Conservation (phyloP, 1,140 invertebrate species). For the Magallana ariakensis region DNA sequence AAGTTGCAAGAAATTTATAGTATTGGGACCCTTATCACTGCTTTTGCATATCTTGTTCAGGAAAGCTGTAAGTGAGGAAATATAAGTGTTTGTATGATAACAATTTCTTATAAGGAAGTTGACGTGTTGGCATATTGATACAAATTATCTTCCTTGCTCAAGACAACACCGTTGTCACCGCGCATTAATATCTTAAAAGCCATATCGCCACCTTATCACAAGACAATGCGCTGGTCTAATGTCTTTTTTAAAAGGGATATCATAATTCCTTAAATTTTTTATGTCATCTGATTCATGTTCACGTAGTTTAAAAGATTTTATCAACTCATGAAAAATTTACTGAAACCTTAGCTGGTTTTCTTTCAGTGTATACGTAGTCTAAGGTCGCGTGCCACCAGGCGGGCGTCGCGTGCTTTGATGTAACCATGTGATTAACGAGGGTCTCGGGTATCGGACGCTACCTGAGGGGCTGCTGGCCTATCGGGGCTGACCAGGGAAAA, state of each 20-base stretch:
- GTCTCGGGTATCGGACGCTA: slow-evolving; percentile 28
- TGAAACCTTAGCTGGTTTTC: slow-evolving; percentile 11
- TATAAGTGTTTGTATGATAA: slow-evolving; percentile 37
- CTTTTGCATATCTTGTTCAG: slow-evolving; percentile 32
- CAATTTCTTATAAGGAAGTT: slow-evolving; percentile 37
- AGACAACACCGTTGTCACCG: neutral
- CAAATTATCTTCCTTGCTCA: neutral
- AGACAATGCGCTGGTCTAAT: neutral
- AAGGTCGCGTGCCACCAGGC: slow-evolving; percentile 30
- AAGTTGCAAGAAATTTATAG: neutral
- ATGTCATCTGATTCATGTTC: slow-evolving; percentile 16
- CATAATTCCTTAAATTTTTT: slow-evolving; percentile 35
- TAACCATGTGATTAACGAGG: slow-evolving; percentile 11
- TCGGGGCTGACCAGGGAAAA: slow-evolving; percentile 4
- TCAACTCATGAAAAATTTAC: slow-evolving; percentile 35
- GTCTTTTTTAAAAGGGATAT: slow-evolving; percentile 16
- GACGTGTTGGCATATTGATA: slow-evolving; percentile 23
- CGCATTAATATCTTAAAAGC: neutral
- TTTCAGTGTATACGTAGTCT: slow-evolving; percentile 4
- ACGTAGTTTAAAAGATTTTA: slow-evolving; percentile 27
- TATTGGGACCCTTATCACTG: slow-evolving; percentile 17
- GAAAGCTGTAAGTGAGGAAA: slow-evolving; percentile 16
- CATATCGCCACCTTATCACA: neutral
- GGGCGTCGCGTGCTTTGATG: slow-evolving; percentile 9
- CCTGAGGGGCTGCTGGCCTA: slow-evolving; percentile 23